Conservation (phyloP, 2,113 vertebrate genomes). For the Sinocyclocheilus anshuiensis region DNA sequence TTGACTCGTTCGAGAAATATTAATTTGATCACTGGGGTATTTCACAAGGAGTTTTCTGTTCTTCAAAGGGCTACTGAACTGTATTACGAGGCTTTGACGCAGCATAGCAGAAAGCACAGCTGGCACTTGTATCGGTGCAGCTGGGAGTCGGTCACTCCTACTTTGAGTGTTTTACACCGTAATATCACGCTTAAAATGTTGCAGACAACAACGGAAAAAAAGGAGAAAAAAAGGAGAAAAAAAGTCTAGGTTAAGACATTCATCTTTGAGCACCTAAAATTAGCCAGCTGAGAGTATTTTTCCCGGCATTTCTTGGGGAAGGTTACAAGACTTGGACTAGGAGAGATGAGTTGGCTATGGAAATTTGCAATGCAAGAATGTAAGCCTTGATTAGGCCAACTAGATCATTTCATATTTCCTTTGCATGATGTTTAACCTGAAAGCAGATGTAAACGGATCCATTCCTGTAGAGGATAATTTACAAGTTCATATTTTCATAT, state of each 20-base stretch:
- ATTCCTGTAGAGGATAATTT: slow-evolving; percentile 3
- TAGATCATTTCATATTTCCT: slow-evolving; percentile 29
- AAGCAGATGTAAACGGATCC: not conserved
- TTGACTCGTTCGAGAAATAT: slow-evolving; percentile 65
- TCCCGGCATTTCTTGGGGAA: slow-evolving; percentile 35
- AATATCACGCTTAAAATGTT: slow-evolving; percentile 71
- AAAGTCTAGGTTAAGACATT: slow-evolving; percentile 35
- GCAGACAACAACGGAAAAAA: slow-evolving; percentile 53
- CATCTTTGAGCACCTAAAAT: slow-evolving; percentile 42
- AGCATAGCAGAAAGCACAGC: slow-evolving; percentile 70
- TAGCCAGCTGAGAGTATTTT: slow-evolving; percentile 40
- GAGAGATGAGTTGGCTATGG: slow-evolving; percentile 27
- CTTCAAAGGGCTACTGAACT: slow-evolving; percentile 67
- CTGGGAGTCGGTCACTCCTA: slow-evolving; percentile 72
- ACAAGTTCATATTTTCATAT: slow-evolving; percentile 31
- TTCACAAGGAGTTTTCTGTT: slow-evolving; percentile 58
- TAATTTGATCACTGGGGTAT: slow-evolving; percentile 64
- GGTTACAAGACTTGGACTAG: slow-evolving; percentile 26
- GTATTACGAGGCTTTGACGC: slow-evolving; percentile 65
- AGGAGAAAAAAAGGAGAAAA: no score
- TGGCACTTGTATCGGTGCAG: slow-evolving; percentile 71
- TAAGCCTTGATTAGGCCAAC: slow-evolving; percentile 37
- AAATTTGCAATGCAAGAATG: slow-evolving; percentile 15
- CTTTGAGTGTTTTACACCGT: slow-evolving; percentile 68
- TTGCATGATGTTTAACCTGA: slow-evolving; percentile 24